Conservation (phyloP, 2,113 vertebrate species). For the Galbula dea region DNA sequence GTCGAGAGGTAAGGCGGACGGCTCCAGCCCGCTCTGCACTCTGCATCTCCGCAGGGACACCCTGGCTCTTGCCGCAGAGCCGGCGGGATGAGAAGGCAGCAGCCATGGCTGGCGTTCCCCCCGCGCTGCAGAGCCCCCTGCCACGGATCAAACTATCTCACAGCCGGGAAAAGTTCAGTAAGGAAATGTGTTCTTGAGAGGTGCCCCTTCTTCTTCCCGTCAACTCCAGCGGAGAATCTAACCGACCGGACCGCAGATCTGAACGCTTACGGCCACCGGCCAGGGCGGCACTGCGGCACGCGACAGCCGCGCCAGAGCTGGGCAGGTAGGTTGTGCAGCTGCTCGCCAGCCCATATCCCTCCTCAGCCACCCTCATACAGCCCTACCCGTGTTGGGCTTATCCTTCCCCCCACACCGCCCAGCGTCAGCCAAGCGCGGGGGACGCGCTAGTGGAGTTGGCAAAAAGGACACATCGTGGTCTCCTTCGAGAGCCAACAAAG, state of each 20-base stretch:
- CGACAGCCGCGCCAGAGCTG: rapidly evolving
- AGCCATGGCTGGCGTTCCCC: rapidly evolving
- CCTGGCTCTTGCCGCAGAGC: rapidly evolving
- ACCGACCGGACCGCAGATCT: rapidly evolving
- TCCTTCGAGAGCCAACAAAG: neutral
- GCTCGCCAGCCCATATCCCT: no score
- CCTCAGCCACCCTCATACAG: neutral
- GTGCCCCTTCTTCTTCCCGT: rapidly evolving
- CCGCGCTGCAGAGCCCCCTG: neutral
- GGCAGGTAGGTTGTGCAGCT: rapidly evolving
- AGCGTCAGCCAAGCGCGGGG: neutral
- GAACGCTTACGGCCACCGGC: rapidly evolving
- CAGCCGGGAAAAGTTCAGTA: rapidly evolving
- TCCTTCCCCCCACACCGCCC: no score
- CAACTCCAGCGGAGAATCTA: neutral
- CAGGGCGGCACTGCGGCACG: rapidly evolving
- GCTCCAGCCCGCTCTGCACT: no score
- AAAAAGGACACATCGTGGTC: neutral
- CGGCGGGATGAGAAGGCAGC: rapidly evolving
- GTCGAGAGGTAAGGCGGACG: no score
- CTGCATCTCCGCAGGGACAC: no score
- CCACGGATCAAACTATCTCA: rapidly evolving
- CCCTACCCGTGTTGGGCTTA: rapidly evolving
- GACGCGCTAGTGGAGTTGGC: no score
- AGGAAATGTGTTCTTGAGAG: neutral